Evolutionary conservation across 1,140 invertebrate species (phyloP), one percentile per base, ranked within the genome.

Genomic region (Microvelia longipes): DNA sequence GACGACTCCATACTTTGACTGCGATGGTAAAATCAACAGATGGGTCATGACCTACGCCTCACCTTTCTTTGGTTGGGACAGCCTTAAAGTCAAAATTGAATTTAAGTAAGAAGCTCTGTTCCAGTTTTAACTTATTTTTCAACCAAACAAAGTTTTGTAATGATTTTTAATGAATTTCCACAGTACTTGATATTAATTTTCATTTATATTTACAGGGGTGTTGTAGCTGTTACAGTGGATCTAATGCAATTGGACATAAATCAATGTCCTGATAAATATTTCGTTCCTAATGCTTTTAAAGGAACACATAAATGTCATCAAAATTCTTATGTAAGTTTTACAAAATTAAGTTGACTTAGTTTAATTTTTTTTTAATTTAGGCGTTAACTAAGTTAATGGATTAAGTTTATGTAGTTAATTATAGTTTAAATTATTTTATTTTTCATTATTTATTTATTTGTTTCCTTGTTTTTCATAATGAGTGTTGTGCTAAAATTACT

Each of bases 21-120:
- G 96, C 82, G 83, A 91, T 75, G 94, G 93, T 60, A 91, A 91
- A 81, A 83, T 92, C 64, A 90, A 93, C 75, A 93, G 93, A 82
- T 98, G 96, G 96, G 85, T 97, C 73, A 86, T 98, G 72, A 94
- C 92, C 60, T 98, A 98, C 83, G 89, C 92, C 67, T 88, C 88
- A 68, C 96, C 96, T 68, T 98, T 98, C 85, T 99, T 99, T 80
- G 96, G 96, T 68, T 94, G 90, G 88, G 94, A 98, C 79, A 91
- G 88, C 78, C 84, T 98, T 66, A 92, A 91, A 84, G 87, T 86
- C 28, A 91, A 90, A 81, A 81, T 96, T 73, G 92, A 96, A 84
- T 96, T 96, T 81, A 95, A 96, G 92, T 94, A 81, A 91, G 90
- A 87, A 77, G 1, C 62, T 29, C 35, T 72, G 25, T 69, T 66